Evolutionary conservation across 1,140 invertebrate genomes (phyloP), one percentile per base, ranked within the genome.

Genomic region (Drosophila trapezifrons): DNA sequence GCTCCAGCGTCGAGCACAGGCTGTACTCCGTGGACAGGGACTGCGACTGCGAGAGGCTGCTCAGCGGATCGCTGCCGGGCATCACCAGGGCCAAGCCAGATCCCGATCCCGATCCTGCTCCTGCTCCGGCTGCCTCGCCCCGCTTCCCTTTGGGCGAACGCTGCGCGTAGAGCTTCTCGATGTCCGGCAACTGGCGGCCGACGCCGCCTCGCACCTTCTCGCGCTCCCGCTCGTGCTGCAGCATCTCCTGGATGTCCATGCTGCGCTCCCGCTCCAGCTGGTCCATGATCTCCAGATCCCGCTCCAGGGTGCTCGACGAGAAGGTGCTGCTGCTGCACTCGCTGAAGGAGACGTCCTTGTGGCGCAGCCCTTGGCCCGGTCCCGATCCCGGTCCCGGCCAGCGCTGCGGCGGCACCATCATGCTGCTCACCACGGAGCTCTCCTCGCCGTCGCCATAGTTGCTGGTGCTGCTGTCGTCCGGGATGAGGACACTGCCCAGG

Each of bases 211-310:
- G 83, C 10, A 78, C 72, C 35, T 80, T 80, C 3, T 92, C 91
- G 22, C 76, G 75, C 29, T 79, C 73, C 52, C 87, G 71, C 13
- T 92, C 91, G 0, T 83, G 76, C 17, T 86, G 82, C 25, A 92
- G 64, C 82, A 92, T 90, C 20, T 92, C 91, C 54, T 89, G 84
- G 17, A 92, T 86, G 38, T 92, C 91, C 83, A 92, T 90, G 75
- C 90, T 92, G 27, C 91, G 78, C 58, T 92, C 90, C 12, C 91
- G 86, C 38, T 92, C 91, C 20, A 92, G 56, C 58, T 91, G 62
- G 60, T 92, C 91, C 20, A 92, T 92, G 1, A 92, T 92, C 66
- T 92, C 91, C 55, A 92, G 18, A 42, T 92, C 91, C 1, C 91
- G 79, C 4, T 91, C 91, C 52, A 92, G 17, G 6, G 91, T 92